Evolutionary conservation across 2,797 vertebrate genomes (phyloP).

Genomic region (Enteromius unitaeniatus): DNA sequence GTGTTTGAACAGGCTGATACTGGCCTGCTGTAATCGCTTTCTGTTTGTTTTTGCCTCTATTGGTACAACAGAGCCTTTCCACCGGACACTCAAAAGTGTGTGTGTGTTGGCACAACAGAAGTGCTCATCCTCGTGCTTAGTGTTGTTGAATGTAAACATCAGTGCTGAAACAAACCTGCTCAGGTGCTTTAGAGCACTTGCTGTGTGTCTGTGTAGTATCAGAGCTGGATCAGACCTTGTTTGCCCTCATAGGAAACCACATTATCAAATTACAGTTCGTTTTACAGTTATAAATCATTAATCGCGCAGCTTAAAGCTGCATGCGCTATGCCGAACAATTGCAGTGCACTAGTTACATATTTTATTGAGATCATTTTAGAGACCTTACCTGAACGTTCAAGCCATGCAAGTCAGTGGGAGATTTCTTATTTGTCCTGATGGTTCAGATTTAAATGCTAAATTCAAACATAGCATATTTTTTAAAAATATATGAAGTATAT

Average conservation of each 20-base stretch:
- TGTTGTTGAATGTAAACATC: slow-evolving; percentile 38
- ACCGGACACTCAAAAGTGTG: not conserved
- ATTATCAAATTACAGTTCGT: not conserved
- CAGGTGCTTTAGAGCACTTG: slow-evolving; percentile 19
- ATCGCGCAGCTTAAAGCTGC: not conserved
- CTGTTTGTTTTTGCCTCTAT: slow-evolving; percentile 38
- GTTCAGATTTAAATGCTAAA: not conserved
- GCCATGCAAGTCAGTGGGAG: not conserved
- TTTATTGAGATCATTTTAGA: too few species aligned
- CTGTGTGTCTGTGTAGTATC: not conserved
- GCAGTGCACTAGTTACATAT: not conserved
- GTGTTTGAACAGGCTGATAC: slow-evolving; percentile 45
- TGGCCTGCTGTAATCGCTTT: slow-evolving; percentile 10
- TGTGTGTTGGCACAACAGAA: slow-evolving; percentile 32
- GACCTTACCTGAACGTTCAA: not conserved
- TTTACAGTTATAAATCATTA: not conserved
- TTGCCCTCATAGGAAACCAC: not conserved
- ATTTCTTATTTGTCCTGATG: not conserved
- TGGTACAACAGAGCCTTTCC: slow-evolving; percentile 9
- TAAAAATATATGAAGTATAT: not conserved
- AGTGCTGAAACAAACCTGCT: slow-evolving; percentile 35
- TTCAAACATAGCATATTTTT: too few species aligned
- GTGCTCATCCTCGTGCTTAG: not conserved
- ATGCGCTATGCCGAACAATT: not conserved
- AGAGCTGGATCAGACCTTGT: slow-evolving; percentile 14